Percentiles rank a stretch among this genome's conserved stretches.
Conservation (phyloP, 2,888 invertebrate species). For the Hartigia nigra region DNA sequence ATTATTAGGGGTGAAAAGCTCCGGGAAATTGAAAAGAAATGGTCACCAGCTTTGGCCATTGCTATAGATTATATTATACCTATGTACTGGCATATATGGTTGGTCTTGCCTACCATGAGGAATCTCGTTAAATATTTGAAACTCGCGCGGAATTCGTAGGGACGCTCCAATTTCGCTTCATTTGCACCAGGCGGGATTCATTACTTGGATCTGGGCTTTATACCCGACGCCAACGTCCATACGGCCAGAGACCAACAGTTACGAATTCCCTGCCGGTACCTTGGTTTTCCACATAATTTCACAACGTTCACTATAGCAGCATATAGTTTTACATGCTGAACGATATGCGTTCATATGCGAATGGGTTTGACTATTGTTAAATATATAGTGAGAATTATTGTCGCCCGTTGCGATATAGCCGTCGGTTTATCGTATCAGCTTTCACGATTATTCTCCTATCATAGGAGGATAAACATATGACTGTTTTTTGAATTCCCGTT, state of each 20-base stretch:
- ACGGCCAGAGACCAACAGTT: constrained; percentile 11
- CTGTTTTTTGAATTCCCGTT: background rate
- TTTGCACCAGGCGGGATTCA: constrained; percentile 36
- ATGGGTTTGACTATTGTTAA: background rate
- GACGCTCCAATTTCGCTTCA: constrained; percentile 33
- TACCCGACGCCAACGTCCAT: constrained; percentile 15
- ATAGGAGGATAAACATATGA: too few relatives aligned
- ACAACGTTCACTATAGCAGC: constrained; percentile 1
- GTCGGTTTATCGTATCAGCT: background rate
- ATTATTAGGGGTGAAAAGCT: background rate
- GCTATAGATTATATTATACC: background rate
- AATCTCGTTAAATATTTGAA: constrained; percentile 27
- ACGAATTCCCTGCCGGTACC: constrained; percentile 12
- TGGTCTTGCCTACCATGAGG: constrained; percentile 8
- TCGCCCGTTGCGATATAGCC: background rate
- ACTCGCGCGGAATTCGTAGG: constrained; percentile 10
- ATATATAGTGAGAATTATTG: background rate
- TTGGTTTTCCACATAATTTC: constrained; percentile 14
- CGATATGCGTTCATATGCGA: background rate
- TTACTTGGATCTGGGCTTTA: constrained; percentile 18
- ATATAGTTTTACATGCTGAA: background rate
- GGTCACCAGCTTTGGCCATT: background rate
- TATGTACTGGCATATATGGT: background rate
- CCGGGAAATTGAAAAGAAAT: background rate
- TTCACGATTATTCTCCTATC: background rate